phyloP scores from a whole-genome alignment of 2,113 vertebrate genomes.

The Apodemus sylvaticus region DNA sequence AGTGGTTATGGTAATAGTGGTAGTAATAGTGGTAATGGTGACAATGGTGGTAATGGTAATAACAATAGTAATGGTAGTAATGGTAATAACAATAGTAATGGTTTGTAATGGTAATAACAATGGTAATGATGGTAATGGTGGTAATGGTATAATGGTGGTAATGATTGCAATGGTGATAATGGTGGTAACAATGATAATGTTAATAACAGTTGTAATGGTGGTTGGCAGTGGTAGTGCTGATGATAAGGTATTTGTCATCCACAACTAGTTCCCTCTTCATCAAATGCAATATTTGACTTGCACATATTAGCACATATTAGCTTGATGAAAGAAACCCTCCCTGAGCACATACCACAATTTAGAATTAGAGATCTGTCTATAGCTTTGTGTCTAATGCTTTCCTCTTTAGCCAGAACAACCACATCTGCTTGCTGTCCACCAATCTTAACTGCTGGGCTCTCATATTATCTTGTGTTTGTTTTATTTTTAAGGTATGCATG shows the following conservation, averaged over 20 bases:
- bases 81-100: no score
- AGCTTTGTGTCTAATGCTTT: neutral
- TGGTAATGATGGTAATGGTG: neutral
- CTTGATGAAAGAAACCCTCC: neutral
- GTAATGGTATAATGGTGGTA: neutral
- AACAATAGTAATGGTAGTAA: no score
- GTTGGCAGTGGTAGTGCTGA: no score
- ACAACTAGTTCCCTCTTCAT: neutral
- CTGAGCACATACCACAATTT: neutral
- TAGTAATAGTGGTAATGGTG: neutral
- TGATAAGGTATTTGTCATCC: neutral
- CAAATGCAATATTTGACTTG: neutral
- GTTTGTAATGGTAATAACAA: neutral
- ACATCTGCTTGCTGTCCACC: neutral
- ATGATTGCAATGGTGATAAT: no score
- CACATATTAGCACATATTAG: neutral
- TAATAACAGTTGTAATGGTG: accelerated
- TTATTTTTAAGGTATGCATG: neutral
- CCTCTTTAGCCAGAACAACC: neutral
- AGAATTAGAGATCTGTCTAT: neutral
- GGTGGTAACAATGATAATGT: accelerated
- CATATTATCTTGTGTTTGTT: neutral
- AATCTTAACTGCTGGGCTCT: neutral
- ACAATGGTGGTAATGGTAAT: no score
- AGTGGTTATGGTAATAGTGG: neutral